Percentiles rank a stretch among this genome's conserved stretches.
Conservation (phyloP, 2,797 vertebrate species). For the Apogon talboti region DNA sequence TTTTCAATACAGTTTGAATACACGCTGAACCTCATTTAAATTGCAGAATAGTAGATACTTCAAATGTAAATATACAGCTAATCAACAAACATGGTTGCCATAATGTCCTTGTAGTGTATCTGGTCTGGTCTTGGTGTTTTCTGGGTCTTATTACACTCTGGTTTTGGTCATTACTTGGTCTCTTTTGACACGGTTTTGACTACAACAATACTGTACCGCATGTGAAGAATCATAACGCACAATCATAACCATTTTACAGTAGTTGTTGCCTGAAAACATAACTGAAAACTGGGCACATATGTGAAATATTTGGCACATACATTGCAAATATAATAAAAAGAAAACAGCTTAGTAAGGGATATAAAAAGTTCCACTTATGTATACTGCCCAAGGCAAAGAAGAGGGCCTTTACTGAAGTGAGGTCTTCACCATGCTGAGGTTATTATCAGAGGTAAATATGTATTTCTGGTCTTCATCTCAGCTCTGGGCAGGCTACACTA, state of each 20-base stretch:
- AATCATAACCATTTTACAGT: background rate
- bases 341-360: slow-evolving; percentile 40
- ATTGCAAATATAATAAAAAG: slow-evolving; percentile 44
- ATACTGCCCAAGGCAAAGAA: slow-evolving; percentile 41
- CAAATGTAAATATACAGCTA: too few relatives aligned
- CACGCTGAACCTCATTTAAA: too few relatives aligned
- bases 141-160: too few relatives aligned
- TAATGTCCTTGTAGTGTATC: too few relatives aligned
- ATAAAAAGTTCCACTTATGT: slow-evolving; percentile 45
- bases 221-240: slow-evolving; percentile 14
- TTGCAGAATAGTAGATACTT: too few relatives aligned
- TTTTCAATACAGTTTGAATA: too few relatives aligned
- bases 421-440: slow-evolving; percentile 37
- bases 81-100: too few relatives aligned
- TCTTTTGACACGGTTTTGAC: too few relatives aligned
- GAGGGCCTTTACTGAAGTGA: slow-evolving; percentile 38
- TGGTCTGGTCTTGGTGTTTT: too few relatives aligned
- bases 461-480: slow-evolving; percentile 51
- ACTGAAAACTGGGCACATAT: slow-evolving; percentile 44
- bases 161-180: too few relatives aligned
- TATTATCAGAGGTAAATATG: slow-evolving; percentile 61
- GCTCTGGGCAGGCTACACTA: slow-evolving; percentile 56
- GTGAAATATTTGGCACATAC: slow-evolving; percentile 62
- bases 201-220: background rate
- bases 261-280: slow-evolving; percentile 32